phyloP scores from a whole-genome alignment of 2,113 vertebrate species.

The Pheucticus melanocephalus region DNA sequence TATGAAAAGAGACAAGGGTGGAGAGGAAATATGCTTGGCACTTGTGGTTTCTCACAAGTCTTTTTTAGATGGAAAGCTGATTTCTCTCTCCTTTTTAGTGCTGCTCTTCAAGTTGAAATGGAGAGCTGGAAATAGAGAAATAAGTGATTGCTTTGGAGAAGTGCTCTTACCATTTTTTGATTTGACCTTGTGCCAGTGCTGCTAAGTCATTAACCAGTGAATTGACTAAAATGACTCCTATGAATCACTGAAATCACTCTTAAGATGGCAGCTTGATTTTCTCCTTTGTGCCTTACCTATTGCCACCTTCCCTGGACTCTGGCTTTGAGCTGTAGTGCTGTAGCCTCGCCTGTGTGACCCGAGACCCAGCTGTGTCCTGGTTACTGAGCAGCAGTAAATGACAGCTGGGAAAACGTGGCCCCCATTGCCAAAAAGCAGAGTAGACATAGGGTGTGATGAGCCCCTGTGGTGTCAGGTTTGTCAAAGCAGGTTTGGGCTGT shows the following conservation, averaged over 20 bases:
- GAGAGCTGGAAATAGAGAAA: background rate
- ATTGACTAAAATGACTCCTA: conserved; percentile 1
- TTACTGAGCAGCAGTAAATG: background rate
- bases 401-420: background rate
- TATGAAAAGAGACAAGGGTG: background rate
- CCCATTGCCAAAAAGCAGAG: fast-evolving
- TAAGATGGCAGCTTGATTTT: conserved; percentile 7
- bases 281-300: background rate
- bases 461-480: background rate
- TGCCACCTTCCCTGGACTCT: background rate
- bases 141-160: background rate
- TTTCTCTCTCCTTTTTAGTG: background rate
- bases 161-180: background rate
- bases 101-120: background rate
- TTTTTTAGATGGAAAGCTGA: background rate
- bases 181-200: background rate
- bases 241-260: background rate
- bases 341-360: background rate
- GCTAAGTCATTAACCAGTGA: background rate
- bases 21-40: background rate
- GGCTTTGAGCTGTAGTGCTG: background rate
- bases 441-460: background rate
- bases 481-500: background rate
- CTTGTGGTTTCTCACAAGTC: background rate
- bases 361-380: background rate